phyloP scores from a whole-genome alignment of 2,797 vertebrate species.

The Clamator glandarius region DNA sequence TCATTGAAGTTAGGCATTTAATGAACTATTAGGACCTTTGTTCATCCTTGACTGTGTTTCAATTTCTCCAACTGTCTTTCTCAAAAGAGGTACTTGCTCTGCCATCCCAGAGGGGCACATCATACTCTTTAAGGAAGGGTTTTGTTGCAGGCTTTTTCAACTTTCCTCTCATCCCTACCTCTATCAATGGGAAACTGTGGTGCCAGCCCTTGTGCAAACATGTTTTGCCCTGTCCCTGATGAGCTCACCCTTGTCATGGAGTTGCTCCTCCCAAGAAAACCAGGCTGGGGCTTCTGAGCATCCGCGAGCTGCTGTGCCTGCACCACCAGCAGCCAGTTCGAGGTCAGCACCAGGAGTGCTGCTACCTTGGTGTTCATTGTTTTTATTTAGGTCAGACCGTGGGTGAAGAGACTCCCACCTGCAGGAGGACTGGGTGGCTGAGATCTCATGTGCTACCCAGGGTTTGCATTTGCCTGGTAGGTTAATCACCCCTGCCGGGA shows the following conservation, averaged over 20 bases:
- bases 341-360: accelerated
- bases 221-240: background rate
- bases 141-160: background rate
- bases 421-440: background rate
- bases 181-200: background rate
- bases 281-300: background rate
- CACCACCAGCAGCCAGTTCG: background rate
- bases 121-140: background rate
- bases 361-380: background rate
- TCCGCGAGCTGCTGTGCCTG: accelerated
- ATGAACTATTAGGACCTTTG: background rate
- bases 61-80: background rate
- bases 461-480: background rate
- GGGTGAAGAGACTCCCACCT: background rate
- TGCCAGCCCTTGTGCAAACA: background rate
- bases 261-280: background rate
- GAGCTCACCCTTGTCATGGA: background rate
- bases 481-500: background rate
- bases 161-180: background rate
- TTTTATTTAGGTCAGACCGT: background rate
- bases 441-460: background rate
- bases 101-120: background rate
- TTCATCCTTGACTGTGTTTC: background rate
- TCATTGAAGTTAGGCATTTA: background rate
- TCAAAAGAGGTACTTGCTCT: background rate